Evolutionary conservation across 23 tunicate genomes (phyloP).

Genomic region (Corella eumyota): DNA sequence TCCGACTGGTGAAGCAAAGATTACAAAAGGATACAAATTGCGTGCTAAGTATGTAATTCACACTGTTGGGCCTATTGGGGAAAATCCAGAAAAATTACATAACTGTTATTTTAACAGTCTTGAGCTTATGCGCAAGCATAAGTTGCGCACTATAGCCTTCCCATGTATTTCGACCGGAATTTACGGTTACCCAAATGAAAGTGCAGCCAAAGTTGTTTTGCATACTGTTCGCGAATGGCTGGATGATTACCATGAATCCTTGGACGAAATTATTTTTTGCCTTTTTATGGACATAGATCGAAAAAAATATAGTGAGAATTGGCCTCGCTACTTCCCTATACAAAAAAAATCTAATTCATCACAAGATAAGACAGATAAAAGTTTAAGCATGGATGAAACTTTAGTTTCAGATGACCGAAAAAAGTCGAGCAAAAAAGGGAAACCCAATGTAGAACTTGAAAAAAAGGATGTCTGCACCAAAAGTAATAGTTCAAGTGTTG

Average conservation of each 20-base stretch:
- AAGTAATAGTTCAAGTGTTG: no score
- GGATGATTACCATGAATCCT: conserved; percentile 15
- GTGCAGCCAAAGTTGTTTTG: conserved; percentile 75
- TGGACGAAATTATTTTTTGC: conserved; percentile 55
- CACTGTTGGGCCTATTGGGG: conserved; percentile 92
- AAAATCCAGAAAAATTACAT: conserved; percentile 13
- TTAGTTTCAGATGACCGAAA: no score
- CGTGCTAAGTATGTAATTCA: conserved; percentile 89
- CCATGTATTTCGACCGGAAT: conserved; percentile 97
- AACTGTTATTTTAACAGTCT: conserved; percentile 49
- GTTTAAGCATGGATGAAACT: no score
- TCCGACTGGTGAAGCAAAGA: conserved; percentile 86
- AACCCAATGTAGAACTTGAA: no score
- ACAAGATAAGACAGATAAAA: no score
- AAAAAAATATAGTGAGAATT: conserved; percentile 42
- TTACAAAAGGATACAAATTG: conserved; percentile 81
- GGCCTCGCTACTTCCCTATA: no score
- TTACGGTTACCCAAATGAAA: conserved; percentile 85
- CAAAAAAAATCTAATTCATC: no score
- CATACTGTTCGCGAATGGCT: conserved; percentile 41
- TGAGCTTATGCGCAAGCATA: conserved; percentile 32
- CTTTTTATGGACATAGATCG: conserved; percentile 48
- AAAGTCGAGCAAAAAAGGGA: no score
- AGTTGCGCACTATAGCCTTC: conserved; percentile 61
- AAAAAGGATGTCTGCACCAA: no score